Evolutionary conservation across 2,113 vertebrate species (phyloP), one percentile per base, ranked within the genome.

Genomic region (Aldabrachelys gigantea): DNA sequence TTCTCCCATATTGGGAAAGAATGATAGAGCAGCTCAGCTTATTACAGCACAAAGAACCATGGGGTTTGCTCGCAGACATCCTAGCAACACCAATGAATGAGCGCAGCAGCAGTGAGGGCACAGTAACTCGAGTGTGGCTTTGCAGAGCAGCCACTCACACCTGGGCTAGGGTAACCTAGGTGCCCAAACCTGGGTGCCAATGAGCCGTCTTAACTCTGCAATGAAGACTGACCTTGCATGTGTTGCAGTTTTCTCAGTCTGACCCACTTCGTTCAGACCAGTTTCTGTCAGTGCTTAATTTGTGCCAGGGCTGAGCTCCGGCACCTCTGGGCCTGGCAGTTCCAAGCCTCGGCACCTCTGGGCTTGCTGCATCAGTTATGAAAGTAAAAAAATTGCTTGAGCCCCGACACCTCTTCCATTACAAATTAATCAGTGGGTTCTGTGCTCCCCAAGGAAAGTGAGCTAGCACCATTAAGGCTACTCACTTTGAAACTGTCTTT

Each of bases 101-200:
- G 14, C 19, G 14, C 41, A 0, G 0, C 9, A 2, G 0, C 65
- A 38, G 17, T n/a, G 17, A n/a, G 17, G 17, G 19, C 65, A 9
- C 35, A 22, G n/a, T 38, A 72, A 72, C 9, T 38, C 9, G 8
- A 38, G 19, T 22, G 62, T 5, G 11, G 27, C 76, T 91, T 81
- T 59, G 38, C 89, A 83, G 19, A 0, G 0, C 31, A 35, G 0
- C 25, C 9, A 49, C 41, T 41, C 24, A 50, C 3, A 78, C 12
- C 19, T 35, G 82, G 53, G 82, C 62, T 57, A 2, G 1, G 86
- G 5, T 17, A 56, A 82, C 62, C 14, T 10, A 11, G 56, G 57
- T 29, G 27, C 57, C 57, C 57, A 13, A 65, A 17, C 14, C 35
- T 38, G 65, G 35, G 65, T 38, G 6, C 6, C 62, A 27, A 11